Evolutionary conservation across 2,113 vertebrate species (phyloP).

Genomic region (Monopterus albus): DNA sequence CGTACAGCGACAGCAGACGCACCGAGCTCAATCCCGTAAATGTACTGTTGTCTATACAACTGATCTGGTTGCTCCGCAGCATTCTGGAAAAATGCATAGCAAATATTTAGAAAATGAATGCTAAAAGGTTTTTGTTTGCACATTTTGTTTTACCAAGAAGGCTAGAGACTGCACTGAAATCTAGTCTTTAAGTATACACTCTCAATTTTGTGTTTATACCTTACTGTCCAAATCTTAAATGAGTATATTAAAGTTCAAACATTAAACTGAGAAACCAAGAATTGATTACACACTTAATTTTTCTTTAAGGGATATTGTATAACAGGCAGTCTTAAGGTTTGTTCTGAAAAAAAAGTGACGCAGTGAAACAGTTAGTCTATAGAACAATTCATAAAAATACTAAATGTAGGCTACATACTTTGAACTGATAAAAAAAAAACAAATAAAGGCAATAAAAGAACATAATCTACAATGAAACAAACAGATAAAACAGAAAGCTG

Average conservation of each 20-base stretch:
- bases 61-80: conserved; percentile 95
- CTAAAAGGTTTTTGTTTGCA: not conserved
- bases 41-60: conserved; percentile 94
- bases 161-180: not conserved
- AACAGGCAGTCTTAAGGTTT: not conserved
- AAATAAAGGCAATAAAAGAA: not conserved
- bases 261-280: not conserved
- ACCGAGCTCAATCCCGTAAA: conserved; percentile 95
- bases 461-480: not conserved
- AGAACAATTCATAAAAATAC: not conserved
- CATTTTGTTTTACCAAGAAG: not conserved
- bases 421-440: too few relatives aligned
- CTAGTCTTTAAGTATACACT: not conserved
- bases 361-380: not conserved
- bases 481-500: conserved; percentile 38
- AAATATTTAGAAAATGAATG: not conserved
- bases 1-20: conserved; percentile 94
- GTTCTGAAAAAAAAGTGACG: too few relatives aligned
- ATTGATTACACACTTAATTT: not conserved
- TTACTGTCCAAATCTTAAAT: not conserved
- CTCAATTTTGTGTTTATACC: not conserved
- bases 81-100: conserved; percentile 82
- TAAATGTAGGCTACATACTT: not conserved
- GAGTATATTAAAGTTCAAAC: too few relatives aligned
- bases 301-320: not conserved